Conservation (phyloP, 2,113 vertebrate genomes). For the Notechis scutatus region DNA sequence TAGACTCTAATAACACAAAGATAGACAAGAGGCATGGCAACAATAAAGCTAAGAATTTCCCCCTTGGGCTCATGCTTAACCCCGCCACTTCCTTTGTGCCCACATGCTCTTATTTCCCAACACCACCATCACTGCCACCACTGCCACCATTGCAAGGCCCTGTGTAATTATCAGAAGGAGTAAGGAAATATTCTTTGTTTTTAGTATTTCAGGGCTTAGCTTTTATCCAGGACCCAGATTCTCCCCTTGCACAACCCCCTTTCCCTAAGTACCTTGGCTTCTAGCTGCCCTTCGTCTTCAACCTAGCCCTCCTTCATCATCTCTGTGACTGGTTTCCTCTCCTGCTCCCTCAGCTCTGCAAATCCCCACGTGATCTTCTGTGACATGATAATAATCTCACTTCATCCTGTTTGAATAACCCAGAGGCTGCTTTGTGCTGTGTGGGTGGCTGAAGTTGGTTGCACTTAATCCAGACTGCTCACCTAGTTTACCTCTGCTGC, state of each 20-base stretch:
- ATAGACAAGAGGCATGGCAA: no score
- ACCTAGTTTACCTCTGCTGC: not conserved
- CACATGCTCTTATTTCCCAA: not conserved
- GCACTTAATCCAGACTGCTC: not conserved
- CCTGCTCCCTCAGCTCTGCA: constrained; percentile 6
- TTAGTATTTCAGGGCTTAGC: not conserved
- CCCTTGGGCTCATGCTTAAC: not conserved
- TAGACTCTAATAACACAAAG: not conserved
- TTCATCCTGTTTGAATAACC: constrained; percentile 19
- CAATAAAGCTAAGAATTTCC: not conserved
- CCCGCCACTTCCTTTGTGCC: not conserved
- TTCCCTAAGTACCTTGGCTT: not conserved
- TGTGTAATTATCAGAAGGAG: not conserved
- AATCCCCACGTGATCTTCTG: constrained; percentile 29
- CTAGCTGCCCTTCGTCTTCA: not conserved
- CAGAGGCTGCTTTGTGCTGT: not conserved
- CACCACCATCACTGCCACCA: not conserved
- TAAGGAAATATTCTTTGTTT: not conserved
- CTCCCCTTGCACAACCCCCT: not conserved
- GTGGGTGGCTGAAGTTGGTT: not conserved
- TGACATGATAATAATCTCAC: constrained; percentile 34
- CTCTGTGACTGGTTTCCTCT: not conserved
- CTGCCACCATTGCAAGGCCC: not conserved
- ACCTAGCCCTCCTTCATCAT: not conserved
- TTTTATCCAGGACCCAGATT: not conserved